Evolutionary conservation across 1,140 invertebrate genomes (phyloP).

Genomic region (Drosophila biarmipes): DNA sequence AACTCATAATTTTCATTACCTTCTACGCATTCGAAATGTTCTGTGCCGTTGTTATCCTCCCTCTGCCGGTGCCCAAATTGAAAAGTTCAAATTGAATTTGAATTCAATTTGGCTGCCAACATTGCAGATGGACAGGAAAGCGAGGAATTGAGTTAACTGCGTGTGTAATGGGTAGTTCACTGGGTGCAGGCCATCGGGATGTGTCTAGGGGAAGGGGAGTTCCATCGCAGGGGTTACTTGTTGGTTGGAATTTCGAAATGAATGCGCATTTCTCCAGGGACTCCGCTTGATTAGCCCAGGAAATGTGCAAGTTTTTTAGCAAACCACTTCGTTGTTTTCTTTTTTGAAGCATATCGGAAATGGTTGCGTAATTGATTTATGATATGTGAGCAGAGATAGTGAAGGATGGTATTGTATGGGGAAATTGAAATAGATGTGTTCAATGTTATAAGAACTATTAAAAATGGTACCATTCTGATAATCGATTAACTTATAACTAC

Average conservation of each 20-base stretch:
- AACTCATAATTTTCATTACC: constrained; percentile 78
- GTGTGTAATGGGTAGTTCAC: constrained; percentile 70
- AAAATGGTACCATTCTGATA: no score
- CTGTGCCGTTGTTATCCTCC: constrained; percentile 36
- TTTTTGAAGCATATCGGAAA: neutral
- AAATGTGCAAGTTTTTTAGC: constrained; percentile 1
- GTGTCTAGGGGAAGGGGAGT: neutral
- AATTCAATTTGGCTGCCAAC: constrained; percentile 79
- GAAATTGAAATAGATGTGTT: neutral
- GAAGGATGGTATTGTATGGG: neutral
- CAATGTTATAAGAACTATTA: neutral
- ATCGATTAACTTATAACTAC: no score
- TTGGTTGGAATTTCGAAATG: constrained; percentile 28
- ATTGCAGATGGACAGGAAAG: constrained; percentile 48
- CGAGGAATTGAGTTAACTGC: constrained; percentile 67
- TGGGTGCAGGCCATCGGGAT: constrained; percentile 1
- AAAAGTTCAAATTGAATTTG: constrained; percentile 84
- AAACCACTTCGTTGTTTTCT: constrained; percentile 1
- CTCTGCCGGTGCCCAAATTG: constrained; percentile 61
- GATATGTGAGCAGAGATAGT: neutral
- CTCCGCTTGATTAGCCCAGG: constrained; percentile 33
- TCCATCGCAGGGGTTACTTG: constrained; percentile 17
- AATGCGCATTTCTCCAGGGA: constrained; percentile 55
- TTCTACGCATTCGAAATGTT: constrained; percentile 76
- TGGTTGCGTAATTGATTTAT: neutral